phyloP scores from a whole-genome alignment of 2,797 vertebrate genomes.

The Brotula barbata region DNA sequence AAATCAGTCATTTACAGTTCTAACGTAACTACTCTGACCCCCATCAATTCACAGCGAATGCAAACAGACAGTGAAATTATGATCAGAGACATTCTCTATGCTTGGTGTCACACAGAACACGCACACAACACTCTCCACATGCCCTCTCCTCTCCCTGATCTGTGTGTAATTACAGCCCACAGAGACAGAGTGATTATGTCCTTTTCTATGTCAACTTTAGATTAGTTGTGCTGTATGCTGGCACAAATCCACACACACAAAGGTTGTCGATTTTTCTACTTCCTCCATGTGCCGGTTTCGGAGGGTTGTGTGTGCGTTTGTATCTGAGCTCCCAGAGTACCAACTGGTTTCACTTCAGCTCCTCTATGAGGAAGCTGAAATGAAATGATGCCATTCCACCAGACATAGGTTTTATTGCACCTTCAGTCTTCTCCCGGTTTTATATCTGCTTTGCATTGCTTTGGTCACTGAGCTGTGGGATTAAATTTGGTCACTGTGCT shows the following conservation, averaged over 20 bases:
- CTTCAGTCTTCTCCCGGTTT: neutral
- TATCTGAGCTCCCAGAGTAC: conserved; percentile 22
- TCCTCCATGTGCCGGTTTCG: conserved; percentile 51
- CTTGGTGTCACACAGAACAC: conserved; percentile 26
- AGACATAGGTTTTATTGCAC: conserved; percentile 13
- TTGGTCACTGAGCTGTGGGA: conserved; percentile 33
- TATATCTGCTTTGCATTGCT: conserved; percentile 14
- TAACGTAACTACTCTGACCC: too few relatives aligned
- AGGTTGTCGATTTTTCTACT: conserved; percentile 58
- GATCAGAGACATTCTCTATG: conserved; percentile 38
- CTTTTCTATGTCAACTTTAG: too few relatives aligned
- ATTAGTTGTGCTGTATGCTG: conserved; percentile 44
- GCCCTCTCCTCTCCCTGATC: conserved; percentile 60
- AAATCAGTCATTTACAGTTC: too few relatives aligned
- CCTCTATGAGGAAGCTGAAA: conserved; percentile 27
- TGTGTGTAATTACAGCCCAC: conserved; percentile 70
- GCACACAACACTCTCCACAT: conserved; percentile 32
- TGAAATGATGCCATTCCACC: conserved; percentile 8
- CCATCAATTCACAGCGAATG: neutral
- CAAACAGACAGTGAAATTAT: conserved; percentile 39
- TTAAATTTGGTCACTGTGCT: conserved; percentile 29
- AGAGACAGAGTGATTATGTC: conserved; percentile 67
- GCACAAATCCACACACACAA: conserved; percentile 45
- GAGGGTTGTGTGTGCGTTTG: conserved; percentile 7
- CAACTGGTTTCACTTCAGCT: conserved; percentile 21